A percentile compares a stretch with the other conserved stretches of the same genome.
Conservation (phyloP, 2,888 invertebrate genomes). For the Metalampra italica region DNA sequence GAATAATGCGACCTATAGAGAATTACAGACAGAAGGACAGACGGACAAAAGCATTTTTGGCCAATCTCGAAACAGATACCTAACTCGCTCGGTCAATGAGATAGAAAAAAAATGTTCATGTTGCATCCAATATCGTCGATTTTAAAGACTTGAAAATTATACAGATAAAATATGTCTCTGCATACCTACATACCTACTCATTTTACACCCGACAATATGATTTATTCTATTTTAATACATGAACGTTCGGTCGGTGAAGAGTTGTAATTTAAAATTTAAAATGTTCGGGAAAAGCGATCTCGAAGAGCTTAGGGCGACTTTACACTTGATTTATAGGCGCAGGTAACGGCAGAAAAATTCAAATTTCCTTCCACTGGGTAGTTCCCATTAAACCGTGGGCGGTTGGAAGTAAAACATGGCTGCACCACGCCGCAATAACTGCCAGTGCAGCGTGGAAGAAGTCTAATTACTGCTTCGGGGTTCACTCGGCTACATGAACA, state of each 20-base stretch:
- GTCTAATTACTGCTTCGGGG: constrained; percentile 12
- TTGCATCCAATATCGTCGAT: too few relatives aligned
- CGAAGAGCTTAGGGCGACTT: constrained; percentile 68
- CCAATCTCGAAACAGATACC: too few relatives aligned
- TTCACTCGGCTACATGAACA: background rate
- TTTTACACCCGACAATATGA: background rate
- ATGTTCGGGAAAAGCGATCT: constrained; percentile 59
- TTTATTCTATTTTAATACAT: background rate
- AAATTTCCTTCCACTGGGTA: constrained; percentile 54
- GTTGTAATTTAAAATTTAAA: constrained; percentile 73
- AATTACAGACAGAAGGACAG: too few relatives aligned
- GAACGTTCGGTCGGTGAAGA: constrained; percentile 20
- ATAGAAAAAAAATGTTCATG: too few relatives aligned
- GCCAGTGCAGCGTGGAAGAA: constrained; percentile 28
- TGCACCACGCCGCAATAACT: constrained; percentile 42
- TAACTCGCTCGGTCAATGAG: too few relatives aligned
- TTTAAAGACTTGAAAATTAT: too few relatives aligned
- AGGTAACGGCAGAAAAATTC: constrained; percentile 75
- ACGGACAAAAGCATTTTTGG: too few relatives aligned
- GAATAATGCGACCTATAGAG: too few relatives aligned
- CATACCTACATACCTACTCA: too few relatives aligned
- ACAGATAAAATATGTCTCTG: too few relatives aligned
- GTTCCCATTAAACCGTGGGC: constrained; percentile 40
- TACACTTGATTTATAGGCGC: constrained; percentile 71
- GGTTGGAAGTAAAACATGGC: constrained; percentile 3